Percentiles rank a stretch among this genome's conserved stretches.
phyloP scores from a whole-genome alignment of 2,113 vertebrate species.

The Takifugu bimaculatus region DNA sequence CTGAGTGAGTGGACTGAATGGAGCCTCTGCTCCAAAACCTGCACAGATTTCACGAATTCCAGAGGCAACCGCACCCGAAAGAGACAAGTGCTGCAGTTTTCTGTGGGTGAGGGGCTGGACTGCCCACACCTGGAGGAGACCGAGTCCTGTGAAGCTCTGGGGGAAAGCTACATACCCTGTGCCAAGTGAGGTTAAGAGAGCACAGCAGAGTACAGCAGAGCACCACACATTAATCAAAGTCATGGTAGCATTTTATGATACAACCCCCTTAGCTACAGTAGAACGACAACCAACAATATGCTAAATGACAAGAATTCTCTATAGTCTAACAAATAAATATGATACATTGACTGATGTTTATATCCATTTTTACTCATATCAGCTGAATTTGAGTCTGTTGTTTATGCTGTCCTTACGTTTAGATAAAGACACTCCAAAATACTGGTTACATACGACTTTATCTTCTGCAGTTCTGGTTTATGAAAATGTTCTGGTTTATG shows the following conservation, averaged over 20 bases:
- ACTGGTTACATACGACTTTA: background rate
- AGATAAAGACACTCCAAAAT: too few species aligned
- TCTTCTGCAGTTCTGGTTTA: background rate
- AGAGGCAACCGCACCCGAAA: constrained; percentile 76
- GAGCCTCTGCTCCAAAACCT: constrained; percentile 86
- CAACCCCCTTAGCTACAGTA: constrained; percentile 1
- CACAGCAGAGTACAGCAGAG: too few species aligned
- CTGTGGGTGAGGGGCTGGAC: constrained; percentile 76
- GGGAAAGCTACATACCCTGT: constrained; percentile 78
- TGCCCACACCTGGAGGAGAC: constrained; percentile 83
- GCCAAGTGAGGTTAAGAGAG: constrained; percentile 77
- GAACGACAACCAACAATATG: background rate
- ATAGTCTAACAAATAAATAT: background rate
- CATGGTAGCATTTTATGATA: constrained; percentile 2
- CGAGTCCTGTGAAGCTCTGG: constrained; percentile 78
- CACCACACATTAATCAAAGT: background rate
- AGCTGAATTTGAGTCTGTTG: constrained; percentile 26
- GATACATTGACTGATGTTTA: background rate
- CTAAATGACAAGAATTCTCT: constrained; percentile 7
- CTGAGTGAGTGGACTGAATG: constrained; percentile 87
- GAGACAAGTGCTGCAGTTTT: constrained; percentile 81
- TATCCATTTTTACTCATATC: constrained; percentile 24
- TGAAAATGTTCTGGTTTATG: background rate
- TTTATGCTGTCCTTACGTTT: too few species aligned
- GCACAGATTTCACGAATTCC: constrained; percentile 73